Base-by-base conservation (phyloP, 2,888 invertebrate genomes). In the Epinotia brunnichana region DNA sequence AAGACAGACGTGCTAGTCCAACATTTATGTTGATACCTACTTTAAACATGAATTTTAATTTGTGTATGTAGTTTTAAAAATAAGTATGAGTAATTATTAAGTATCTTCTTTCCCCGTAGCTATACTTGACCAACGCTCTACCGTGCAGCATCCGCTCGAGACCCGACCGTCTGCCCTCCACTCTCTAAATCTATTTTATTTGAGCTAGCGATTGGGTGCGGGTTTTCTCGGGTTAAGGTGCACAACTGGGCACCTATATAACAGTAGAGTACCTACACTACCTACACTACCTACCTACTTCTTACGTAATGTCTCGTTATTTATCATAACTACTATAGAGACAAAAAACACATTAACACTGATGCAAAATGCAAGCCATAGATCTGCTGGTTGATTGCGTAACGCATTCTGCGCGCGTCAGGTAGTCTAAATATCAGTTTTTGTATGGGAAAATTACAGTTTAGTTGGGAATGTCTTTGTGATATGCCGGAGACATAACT, bases 141-240 rank as follows among this genome's bases (percentile, higher is more conserved):
- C 56, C 56, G 56, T 21, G 56, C 54, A 19, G 39, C 54, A 2
- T 7, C 15, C 67, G 56, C 15, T 41, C n/a, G 62, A 60, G 35
- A 59, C 68, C 67, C 44, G 59, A 57, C 62, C 64, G 56, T 53
- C 63, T 70, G 68, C 71, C 67, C 61, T 72, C 63, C 70, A 73
- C 73, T 64, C 73, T 60, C 70, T 69, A 73, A 69, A 70, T 66
- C 70, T 69, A 73, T 72, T 72, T 72, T 72, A 72, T 72, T 72
- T 62, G 72, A 68, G 72, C 72, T 68, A 72, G 72, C 72, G 67
- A 72, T 72, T 72, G 67, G 72, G 54, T 57, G 56, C 35, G 72
- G 67, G 72, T 67, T 61, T 62, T 54, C 67, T 68, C 39, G 54
- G 62, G 67, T 72, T 61, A 56, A 53, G 66, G 56, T 62, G 48